Base-by-base conservation (phyloP, 2,113 vertebrate genomes). In the Phrynosoma platyrhinos region DNA sequence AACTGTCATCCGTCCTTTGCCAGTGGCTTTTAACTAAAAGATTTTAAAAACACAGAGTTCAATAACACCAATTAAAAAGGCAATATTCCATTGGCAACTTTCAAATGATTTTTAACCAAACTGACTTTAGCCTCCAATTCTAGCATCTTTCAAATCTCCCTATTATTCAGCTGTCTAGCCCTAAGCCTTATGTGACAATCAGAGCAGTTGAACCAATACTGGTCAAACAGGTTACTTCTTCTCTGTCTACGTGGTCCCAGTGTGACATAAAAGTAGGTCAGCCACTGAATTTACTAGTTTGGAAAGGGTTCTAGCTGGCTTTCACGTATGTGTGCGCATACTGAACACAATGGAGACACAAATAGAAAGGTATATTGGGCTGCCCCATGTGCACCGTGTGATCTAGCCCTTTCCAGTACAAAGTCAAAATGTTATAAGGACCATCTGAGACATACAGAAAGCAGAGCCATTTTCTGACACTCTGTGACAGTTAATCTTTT, bases 401-500 rank as follows among this genome's bases (percentile, higher is more conserved):
- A 52, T 79, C 77, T 78, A 52, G 5, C 21, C 23, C 76, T 78
- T 42, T 25, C 52, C 9, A 69, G 68, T 25, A 30, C 68, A 27
- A 25, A 69, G 23, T 30, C 68, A 9, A 27, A 58, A 58, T 58
- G 55, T 58, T 58, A 58, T 58, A 82, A 3, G 8, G 36, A 27
- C 23, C 36, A 82, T 27, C 5, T 68, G 23, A 82, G 64, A 47
- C 36, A 68, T 47, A 5, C 23, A 82, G 36, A 66, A 66, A 4
- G 42, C 42, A 66, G 64, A 27, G 8, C 25, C 25, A 27, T 82
- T 42, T 30, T 85, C 68, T 40, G 82, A 75, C 40, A 30, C 8
- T 62, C 78, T 84, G 89, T 76, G 71, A 71, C 71, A 64, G 55
- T 90, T 87, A 85, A 78, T 40, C 23, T 87, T 53, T 89, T 91